Evolutionary conservation across 1,140 invertebrate species (phyloP).

Genomic region (Portunus trituberculatus): DNA sequence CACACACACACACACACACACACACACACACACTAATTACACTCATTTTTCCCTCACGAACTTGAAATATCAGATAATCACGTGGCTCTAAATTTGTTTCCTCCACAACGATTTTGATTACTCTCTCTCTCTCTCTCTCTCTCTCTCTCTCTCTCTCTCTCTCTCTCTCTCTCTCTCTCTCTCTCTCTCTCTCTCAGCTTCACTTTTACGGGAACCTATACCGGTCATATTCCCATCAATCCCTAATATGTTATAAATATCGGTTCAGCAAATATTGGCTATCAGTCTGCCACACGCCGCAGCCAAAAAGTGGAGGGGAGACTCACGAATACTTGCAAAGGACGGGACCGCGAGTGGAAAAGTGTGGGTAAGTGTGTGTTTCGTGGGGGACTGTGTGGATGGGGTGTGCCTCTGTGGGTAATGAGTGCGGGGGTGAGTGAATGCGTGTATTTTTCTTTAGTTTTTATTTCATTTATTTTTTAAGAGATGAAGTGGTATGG

Average conservation of each 20-base stretch:
- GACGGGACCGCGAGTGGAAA: background rate
- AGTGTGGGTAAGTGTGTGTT: too few species aligned
- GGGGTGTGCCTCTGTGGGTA: too few species aligned
- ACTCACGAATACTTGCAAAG: background rate
- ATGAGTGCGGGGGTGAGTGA: too few species aligned
- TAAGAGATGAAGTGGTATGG: too few species aligned
- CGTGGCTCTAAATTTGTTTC: background rate
- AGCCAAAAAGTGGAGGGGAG: background rate
- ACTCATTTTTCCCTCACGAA: background rate
- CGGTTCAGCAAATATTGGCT: background rate
- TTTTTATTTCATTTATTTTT: too few species aligned
- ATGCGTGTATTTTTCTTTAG: too few species aligned
- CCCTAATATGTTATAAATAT: background rate
- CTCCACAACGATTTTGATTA: background rate
- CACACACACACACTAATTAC: background rate
- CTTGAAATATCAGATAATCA: constrained; percentile 9
- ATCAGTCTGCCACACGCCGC: background rate
- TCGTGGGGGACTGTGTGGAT: too few species aligned
- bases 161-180: constrained; percentile 9
- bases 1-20: constrained; percentile 18
- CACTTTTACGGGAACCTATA: background rate
- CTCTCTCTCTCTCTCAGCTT: background rate
- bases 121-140: constrained; percentile 20
- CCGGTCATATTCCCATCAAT: constrained; percentile 4
- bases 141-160: constrained; percentile 20